Evolutionary conservation across 2,113 vertebrate species (phyloP), one percentile per base, ranked within the genome.

Genomic region (Tretioscincus oriximinensis): DNA sequence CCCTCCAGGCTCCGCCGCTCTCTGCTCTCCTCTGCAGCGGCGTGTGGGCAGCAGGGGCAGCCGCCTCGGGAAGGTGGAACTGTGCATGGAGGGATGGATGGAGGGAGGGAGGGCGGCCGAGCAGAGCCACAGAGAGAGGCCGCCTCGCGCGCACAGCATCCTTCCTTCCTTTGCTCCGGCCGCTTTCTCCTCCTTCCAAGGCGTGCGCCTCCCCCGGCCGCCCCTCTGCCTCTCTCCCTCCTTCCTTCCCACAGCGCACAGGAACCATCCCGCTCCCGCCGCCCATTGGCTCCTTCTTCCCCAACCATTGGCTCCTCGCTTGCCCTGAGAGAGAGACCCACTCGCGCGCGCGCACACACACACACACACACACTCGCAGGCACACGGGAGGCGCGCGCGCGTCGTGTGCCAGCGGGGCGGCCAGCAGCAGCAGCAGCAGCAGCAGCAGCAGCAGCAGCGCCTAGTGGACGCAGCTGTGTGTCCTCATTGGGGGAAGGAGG

Each of bases 1-100:
- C 35, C 5, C 3, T 5, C 35, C 35, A 5, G 35, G 35, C 35
- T 41, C 35, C 35, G 35, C 35, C 35, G 35, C 35, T n/a, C n/a
- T n/a, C n/a, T 65, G 20, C 28, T 81, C 28, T 26, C 28, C 72
- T 75, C 26, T 1, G 35, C 76, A 73, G 14, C 1, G 16, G 35
- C 76, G 80, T 24, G 35, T 51, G 65, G 80, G 29, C 65, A 73
- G 80, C 80, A 70, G 78, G 28, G 58, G 16, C 41, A 18, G 29
- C 26, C 21, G 26, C n/a, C 14, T 20, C 12, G 35, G 35, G 66
- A 21, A 8, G 31, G 31, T 63, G 49, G 58, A 14, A 26, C 12
- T 58, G 80, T 24, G 1, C 29, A 49, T 60, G 60, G 61, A 10
- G 31, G 63, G 68, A 24, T 21, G 21, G 77, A 14, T 28, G 18